Evolutionary conservation across 2,888 invertebrate species (phyloP), one percentile per base, ranked within the genome.

Genomic region (Andrena trimmerana): DNA sequence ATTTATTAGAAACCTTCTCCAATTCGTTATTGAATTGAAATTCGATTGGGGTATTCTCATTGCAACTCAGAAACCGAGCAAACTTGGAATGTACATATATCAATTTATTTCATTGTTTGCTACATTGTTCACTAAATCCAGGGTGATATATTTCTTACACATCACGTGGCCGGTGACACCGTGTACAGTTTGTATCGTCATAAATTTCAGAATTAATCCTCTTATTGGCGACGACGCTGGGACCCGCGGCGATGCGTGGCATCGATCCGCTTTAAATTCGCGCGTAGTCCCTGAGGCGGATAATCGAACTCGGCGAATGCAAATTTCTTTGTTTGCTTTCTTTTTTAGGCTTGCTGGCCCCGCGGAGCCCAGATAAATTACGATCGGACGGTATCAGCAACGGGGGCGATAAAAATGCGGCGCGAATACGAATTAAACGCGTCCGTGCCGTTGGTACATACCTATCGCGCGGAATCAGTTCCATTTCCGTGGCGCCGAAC

Each of bases 381-480:
- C 13, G 5, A 20, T 20, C 54, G 54, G 20, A 42, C 42, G 16
- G 42, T 42, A 42, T 42, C 42, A 42, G 20, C 8, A 7, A 13
- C 20, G 36, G 48, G 62, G 24, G 48, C 54, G 24, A 54, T 54
- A 54, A 33, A 67, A 75, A 50, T 33, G 33, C 59, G 5, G 1
- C 27, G 68, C 50, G 36, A 50, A 68, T 52, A n/a, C 31, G 67
- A 68, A 75, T 75, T 50, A 68, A 60, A 59, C 29, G 24, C 6
- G 10, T 33, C 5, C 2, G 52, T 4, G 20, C 8, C 29, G 27
- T 48, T 60, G 42, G 42, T 42, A 20, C 20, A 20, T 20, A 13
- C 8, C 24, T 10, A 31, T 7, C 20, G n/a, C 62, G 27, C 48
- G n/a, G 36, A 60, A 75, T 50, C 50, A 63, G 63, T 29, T 69